Evolutionary conservation across 2,113 vertebrate species (phyloP).

Genomic region (Montifringilla adamsi): DNA sequence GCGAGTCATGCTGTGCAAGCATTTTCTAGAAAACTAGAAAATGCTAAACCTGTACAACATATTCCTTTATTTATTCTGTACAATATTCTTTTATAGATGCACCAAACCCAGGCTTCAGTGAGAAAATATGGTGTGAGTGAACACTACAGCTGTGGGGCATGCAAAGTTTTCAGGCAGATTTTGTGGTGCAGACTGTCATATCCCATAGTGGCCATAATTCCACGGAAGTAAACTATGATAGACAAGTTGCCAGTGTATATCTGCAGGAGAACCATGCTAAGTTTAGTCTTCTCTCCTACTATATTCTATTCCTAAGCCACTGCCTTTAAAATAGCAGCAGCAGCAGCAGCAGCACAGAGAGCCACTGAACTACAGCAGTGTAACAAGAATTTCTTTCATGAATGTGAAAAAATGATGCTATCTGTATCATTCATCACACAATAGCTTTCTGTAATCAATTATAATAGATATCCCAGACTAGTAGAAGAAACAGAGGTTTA

Average conservation of each 20-base stretch:
- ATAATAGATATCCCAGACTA: too few species aligned
- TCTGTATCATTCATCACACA: fast-evolving
- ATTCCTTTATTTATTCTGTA: background rate
- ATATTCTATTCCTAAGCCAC: background rate
- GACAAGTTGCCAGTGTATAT: background rate
- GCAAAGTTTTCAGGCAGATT: background rate
- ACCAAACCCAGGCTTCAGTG: background rate
- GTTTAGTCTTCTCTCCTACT: background rate
- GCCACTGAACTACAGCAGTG: background rate
- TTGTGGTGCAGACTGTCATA: background rate
- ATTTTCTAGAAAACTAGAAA: background rate
- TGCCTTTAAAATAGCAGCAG: background rate
- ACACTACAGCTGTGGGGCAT: background rate
- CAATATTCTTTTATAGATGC: background rate
- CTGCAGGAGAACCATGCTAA: background rate
- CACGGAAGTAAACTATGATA: background rate
- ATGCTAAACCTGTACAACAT: background rate
- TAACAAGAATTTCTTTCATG: background rate
- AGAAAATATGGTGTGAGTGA: background rate
- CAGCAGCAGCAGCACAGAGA: background rate
- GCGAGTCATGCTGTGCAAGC: background rate
- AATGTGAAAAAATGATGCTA: background rate
- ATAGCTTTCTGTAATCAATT: background rate
- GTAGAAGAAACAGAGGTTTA: background rate
- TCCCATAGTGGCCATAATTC: background rate